Evolutionary conservation across 64 coral and sea anemone species (phyloP), one percentile per base, ranked within the genome.

Genomic region (Trachythela sp.): DNA sequence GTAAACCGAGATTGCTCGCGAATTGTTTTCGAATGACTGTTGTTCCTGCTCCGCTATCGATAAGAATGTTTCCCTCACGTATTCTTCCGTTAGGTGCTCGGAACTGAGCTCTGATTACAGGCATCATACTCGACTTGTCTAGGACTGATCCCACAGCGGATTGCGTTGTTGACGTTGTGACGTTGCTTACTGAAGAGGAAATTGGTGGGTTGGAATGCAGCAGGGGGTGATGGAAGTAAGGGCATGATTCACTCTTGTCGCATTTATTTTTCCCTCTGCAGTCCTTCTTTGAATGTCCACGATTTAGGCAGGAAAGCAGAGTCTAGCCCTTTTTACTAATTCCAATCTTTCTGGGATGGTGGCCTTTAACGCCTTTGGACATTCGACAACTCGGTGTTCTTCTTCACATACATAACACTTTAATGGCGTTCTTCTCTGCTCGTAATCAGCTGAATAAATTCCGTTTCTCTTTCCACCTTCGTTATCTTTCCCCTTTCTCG

Each of bases 191-290:
- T 70, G 24, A n/a, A n/a, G 64, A 8, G 64, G 8, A 70, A 70
- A 22, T 70, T n/a, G 64, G 64, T 70, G 64, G 64, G 64, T n/a
- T 32, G 64, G 64, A n/a, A 32, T 70, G 64, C 30, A 70, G 30
- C 64, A 70, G 64, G 64, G 64, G 64, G 64, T 70, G 64, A n/a
- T 70, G 64, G 64, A 70, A 22, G 30, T 70, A 70, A 70, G 30
- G 64, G 64, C 64, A 70, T 70, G 64, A 70, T 70, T 70, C 64
- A 70, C 64, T 70, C 18, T 70, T 70, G 64, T 70, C 64, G 64
- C 64, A 70, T n/a, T 70, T 70, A 5, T 70, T 70, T 32, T 70
- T 70, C 24, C 64, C 64, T 70, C 64, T 70, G 64, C 64, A 70
- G 64, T 8, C 64, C 8, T 70, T 70, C 24, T 70, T 70, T 7